Evolutionary conservation across 2,113 vertebrate genomes (phyloP), one percentile per base, ranked within the genome.

Genomic region (Nannobrachium achirus): DNA sequence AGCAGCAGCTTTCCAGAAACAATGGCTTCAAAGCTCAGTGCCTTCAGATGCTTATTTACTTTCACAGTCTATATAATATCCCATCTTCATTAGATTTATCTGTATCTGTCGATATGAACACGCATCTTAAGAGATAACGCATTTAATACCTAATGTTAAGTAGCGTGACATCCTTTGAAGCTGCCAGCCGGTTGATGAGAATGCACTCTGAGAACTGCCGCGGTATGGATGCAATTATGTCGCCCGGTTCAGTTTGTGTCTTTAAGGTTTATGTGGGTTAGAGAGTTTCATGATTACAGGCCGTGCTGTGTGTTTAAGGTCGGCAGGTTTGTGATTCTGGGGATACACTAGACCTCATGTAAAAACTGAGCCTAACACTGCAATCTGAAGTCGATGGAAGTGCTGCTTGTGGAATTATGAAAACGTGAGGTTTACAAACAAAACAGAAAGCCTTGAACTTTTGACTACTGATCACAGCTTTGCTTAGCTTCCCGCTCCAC

Each of bases 171-270:
- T 50, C 50, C 69, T 78, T 76, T 83, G 63, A 84, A 87, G 71
- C 51, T 57, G 39, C 49, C 15, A 8, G 62, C 66, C 70, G 70
- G 4, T 42, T 53, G 59, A 79, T 80, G 79, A 52, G 65, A 81
- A 72, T 56, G 41, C 40, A 66, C 71, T 74, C 73, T 45, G 82
- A 79, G 88, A 88, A 91, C 85, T 75, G 84, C 77, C 82, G 82
- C 79, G 83, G 89, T 89, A 79, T 84, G 86, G 87, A 88, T 88
- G 84, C 83, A 89, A 87, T 91, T 89, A 89, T 66, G 63, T 79
- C 68, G 83, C 64, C 56, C 61, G 15, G 81, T 80, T 81, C 83
- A 87, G 83, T 89, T 84, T 85, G 86, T 82, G 71, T 86, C 83
- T 89, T 79, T 78, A 86, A 82, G 84, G 80, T 88, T 89, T 78